These are phyloP conservation scores for Odontomyia ornata DNA, from an alignment of 2,888 invertebrate species.

Conservation along the genomic window DNA sequence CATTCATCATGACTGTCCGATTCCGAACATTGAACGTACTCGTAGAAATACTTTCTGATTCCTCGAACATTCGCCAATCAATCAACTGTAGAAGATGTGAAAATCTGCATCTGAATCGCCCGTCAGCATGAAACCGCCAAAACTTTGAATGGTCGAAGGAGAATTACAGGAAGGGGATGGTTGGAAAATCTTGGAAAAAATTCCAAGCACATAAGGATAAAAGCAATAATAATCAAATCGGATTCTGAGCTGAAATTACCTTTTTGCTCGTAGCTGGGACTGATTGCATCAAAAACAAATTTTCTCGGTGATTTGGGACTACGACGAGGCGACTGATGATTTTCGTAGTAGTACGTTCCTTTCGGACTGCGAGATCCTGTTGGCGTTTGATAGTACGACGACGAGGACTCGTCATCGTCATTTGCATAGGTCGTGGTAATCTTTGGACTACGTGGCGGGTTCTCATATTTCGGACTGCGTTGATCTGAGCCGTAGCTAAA, in stretches of 20 bases:
- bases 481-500: conserved; percentile 46
- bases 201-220: no score
- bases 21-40: no score
- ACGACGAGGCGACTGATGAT: conserved; percentile 54
- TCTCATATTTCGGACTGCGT: conserved; percentile 55
- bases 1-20: no score
- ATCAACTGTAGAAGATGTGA: no score
- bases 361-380: conserved; percentile 56
- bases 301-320: conserved; percentile 71
- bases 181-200: no score
- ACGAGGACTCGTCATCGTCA: conserved; percentile 58
- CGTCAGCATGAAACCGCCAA: no score
- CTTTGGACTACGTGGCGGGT: conserved; percentile 62
- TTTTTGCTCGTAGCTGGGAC: conserved; percentile 55
- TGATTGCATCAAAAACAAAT: conserved; percentile 68
- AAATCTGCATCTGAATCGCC: no score
- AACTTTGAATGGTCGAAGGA: no score
- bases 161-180: no score
- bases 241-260: conserved; percentile 40
- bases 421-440: conserved; percentile 63
- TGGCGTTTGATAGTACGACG: conserved; percentile 60
- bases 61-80: no score
- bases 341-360: conserved; percentile 52
- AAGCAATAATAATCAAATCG: no score
- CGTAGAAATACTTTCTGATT: no score